phyloP scores from a whole-genome alignment of 2,797 vertebrate genomes.

The Podarcis lilfordi region DNA sequence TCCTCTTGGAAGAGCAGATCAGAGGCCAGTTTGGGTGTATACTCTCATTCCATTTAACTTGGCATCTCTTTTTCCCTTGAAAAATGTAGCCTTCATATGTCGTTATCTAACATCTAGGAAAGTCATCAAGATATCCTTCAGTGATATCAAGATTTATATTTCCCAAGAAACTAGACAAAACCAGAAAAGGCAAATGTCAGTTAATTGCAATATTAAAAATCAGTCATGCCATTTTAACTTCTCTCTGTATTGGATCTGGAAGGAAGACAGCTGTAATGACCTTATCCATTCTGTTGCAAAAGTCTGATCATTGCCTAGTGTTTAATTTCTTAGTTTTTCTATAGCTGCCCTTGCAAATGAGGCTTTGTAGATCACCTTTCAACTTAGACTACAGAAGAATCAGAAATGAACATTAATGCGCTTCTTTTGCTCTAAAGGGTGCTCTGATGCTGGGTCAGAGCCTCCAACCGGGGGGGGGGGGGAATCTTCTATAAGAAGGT shows the following conservation, averaged over 20 bases:
- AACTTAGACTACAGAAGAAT: constrained; percentile 41
- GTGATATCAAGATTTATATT: not conserved
- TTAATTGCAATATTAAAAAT: not conserved
- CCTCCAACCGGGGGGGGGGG: constrained; percentile 14
- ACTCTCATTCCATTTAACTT: no score
- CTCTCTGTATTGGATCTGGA: not conserved
- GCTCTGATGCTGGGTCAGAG: constrained; percentile 58
- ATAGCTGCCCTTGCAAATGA: constrained; percentile 8
- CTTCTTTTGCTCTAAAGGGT: not conserved
- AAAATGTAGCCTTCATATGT: not conserved
- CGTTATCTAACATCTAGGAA: not conserved
- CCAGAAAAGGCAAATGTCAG: not conserved
- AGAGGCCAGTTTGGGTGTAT: not conserved
- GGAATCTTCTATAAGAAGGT: not conserved
- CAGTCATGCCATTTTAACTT: not conserved
- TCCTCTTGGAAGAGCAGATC: not conserved
- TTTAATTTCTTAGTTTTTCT: not conserved
- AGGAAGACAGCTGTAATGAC: not conserved
- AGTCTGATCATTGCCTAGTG: no score
- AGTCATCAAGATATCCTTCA: not conserved
- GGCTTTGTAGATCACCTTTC: constrained; percentile 44
- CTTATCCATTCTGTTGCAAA: not conserved
- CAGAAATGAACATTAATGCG: not conserved
- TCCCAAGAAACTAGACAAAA: not conserved
- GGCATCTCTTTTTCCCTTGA: not conserved